These are phyloP conservation scores for Sebastiscus albofasciatus DNA, from an alignment of 2,797 vertebrate genomes.

Conservation along the genomic window DNA sequence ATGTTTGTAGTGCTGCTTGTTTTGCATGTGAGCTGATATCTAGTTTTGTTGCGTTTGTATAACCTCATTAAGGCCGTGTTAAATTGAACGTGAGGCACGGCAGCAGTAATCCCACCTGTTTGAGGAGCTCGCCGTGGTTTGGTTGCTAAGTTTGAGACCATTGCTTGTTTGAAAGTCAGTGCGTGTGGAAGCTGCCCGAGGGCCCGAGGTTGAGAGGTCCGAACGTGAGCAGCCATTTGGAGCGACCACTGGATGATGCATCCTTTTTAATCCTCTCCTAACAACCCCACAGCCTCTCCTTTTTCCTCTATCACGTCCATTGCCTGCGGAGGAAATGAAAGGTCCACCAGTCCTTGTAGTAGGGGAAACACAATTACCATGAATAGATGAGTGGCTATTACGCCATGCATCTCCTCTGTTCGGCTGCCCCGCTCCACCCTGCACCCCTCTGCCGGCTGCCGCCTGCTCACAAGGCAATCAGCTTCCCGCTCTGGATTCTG, in stretches of 20 bases:
- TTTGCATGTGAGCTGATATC: neutral
- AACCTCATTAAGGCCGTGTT: neutral
- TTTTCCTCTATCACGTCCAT: slow-evolving; percentile 59
- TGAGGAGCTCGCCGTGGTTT: neutral
- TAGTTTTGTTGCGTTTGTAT: neutral
- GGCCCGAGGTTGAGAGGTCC: slow-evolving; percentile 37
- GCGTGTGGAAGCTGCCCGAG: neutral
- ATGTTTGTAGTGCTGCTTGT: neutral
- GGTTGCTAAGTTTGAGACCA: neutral
- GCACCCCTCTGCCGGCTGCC: slow-evolving; percentile 33
- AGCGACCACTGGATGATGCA: slow-evolving; percentile 60
- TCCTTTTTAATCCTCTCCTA: slow-evolving; percentile 73
- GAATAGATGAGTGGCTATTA: slow-evolving; percentile 78
- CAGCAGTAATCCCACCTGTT: slow-evolving; percentile 3
- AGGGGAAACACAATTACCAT: slow-evolving; percentile 76
- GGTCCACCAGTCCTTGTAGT: slow-evolving; percentile 72
- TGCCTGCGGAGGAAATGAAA: slow-evolving; percentile 74
- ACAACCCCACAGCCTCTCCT: slow-evolving; percentile 58
- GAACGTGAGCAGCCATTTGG: slow-evolving; percentile 59
- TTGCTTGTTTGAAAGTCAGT: slow-evolving; percentile 30
- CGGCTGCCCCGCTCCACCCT: slow-evolving; percentile 42
- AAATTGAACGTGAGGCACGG: neutral
- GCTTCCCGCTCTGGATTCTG: slow-evolving; percentile 66
- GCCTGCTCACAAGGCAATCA: slow-evolving; percentile 74
- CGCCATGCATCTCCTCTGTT: slow-evolving; percentile 61